phyloP scores from a whole-genome alignment of 2,797 vertebrate species.

The Hipposideros larvatus region DNA sequence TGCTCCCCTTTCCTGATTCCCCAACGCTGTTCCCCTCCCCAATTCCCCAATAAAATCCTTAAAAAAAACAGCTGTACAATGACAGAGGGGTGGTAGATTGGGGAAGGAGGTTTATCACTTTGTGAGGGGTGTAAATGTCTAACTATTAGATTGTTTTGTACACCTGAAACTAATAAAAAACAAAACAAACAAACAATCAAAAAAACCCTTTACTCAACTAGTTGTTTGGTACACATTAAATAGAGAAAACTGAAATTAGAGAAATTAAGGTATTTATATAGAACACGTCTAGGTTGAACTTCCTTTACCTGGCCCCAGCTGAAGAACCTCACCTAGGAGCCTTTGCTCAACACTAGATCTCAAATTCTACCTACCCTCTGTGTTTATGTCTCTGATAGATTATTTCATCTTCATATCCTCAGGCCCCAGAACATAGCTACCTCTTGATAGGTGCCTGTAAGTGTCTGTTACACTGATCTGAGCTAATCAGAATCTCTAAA shows the following conservation, averaged over 20 bases:
- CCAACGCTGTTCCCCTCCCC: too few species aligned
- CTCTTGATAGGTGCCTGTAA: neutral
- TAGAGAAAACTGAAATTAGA: neutral
- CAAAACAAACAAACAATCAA: too few species aligned
- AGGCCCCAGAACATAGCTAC: neutral
- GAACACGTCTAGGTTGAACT: neutral
- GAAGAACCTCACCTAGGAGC: neutral
- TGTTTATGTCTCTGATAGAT: neutral
- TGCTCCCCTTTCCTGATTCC: too few species aligned
- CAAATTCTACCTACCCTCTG: neutral
- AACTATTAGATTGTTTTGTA: too few species aligned
- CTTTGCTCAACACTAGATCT: neutral
- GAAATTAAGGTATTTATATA: neutral
- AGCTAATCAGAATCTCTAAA: constrained; percentile 8
- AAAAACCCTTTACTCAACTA: neutral
- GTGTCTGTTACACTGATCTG: neutral
- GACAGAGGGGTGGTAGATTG: too few species aligned
- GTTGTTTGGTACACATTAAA: neutral
- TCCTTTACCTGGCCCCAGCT: neutral
- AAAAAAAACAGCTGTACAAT: too few species aligned
- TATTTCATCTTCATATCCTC: neutral
- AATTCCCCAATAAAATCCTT: too few species aligned
- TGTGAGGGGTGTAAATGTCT: too few species aligned
- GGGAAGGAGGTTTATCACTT: too few species aligned
- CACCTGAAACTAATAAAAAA: too few species aligned